phyloP scores from a whole-genome alignment of 92 coral and sea anemone species.

The Porites rus region DNA sequence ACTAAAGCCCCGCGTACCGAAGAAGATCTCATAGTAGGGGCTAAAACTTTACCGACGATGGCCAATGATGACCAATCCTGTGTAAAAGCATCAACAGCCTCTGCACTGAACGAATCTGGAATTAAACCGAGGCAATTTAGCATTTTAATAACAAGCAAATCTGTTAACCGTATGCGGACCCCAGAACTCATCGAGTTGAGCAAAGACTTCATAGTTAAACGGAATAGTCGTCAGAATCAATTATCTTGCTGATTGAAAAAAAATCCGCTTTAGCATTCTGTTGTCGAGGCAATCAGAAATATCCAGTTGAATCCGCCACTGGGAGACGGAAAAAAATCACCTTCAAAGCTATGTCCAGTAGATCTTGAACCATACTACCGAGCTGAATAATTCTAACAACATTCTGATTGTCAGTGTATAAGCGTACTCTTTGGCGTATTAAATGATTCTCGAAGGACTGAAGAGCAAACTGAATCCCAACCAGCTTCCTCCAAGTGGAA shows the following conservation, averaged over 20 bases:
- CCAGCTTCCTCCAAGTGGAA: conserved; percentile 36
- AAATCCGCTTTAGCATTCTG: conserved; percentile 24
- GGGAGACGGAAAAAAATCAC: not conserved
- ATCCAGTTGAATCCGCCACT: conserved; percentile 1
- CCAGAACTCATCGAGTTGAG: not conserved
- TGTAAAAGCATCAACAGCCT: too few species aligned
- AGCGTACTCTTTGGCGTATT: not conserved
- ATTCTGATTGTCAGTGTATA: conserved; percentile 7
- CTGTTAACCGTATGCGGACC: conserved; percentile 20
- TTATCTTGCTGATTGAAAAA: conserved; percentile 6
- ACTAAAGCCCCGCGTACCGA: not conserved
- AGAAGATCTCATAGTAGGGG: not conserved
- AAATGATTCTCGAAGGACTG: not conserved
- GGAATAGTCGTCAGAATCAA: conserved; percentile 50
- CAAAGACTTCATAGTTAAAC: conserved; percentile 1
- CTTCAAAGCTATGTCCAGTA: conserved; percentile 35
- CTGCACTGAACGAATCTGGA: too few species aligned
- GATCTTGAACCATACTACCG: conserved; percentile 12
- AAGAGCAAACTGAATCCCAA: conserved; percentile 6
- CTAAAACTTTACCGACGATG: too few species aligned
- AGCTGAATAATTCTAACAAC: conserved; percentile 17
- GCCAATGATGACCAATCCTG: too few species aligned
- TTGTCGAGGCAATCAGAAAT: conserved; percentile 20
- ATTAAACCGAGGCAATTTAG: conserved; percentile 49
- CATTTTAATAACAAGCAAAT: conserved; percentile 17